Evolutionary conservation across 2,797 vertebrate genomes (phyloP).

Genomic region (Myripristis murdjan): DNA sequence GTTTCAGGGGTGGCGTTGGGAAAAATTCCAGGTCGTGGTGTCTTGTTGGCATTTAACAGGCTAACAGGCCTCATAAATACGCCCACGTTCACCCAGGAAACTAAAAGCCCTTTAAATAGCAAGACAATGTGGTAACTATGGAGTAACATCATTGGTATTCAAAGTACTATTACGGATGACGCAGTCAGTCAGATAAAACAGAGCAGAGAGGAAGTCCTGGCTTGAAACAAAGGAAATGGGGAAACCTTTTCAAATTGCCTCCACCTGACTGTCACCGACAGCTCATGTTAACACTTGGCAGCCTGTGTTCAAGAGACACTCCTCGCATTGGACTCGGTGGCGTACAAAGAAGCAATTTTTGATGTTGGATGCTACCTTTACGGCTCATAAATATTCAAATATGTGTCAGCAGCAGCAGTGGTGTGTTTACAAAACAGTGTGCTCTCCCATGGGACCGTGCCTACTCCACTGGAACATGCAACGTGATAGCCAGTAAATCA

Average conservation of each 20-base stretch:
- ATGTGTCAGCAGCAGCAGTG: conserved; percentile 69
- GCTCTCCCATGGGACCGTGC: conserved; percentile 72
- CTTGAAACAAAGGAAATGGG: conserved; percentile 31
- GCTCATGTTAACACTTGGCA: conserved; percentile 51
- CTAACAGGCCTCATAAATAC: conserved; percentile 9
- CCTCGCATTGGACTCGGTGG: conserved; percentile 29
- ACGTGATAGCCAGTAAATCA: conserved; percentile 80
- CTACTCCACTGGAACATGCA: conserved; percentile 76
- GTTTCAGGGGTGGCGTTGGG: not conserved
- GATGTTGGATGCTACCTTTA: conserved; percentile 63
- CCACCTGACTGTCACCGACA: conserved; percentile 29
- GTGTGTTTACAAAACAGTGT: conserved; percentile 83
- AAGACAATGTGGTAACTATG: not conserved
- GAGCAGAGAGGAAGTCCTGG: conserved; percentile 11
- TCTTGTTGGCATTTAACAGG: conserved; percentile 7
- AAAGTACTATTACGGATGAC: too few relatives aligned
- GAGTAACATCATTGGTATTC: not conserved
- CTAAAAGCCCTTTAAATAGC: conserved; percentile 19
- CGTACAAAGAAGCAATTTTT: conserved; percentile 58
- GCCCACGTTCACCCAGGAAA: conserved; percentile 19
- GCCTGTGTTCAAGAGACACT: conserved; percentile 12
- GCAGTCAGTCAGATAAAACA: conserved; percentile 18
- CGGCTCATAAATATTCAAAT: conserved; percentile 86
- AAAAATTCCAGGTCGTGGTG: not conserved
- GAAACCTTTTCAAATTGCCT: conserved; percentile 41